Base-by-base conservation (phyloP, 30 jellyfish, hydroid and myxozoan species). In the Aurelia aurita region DNA sequence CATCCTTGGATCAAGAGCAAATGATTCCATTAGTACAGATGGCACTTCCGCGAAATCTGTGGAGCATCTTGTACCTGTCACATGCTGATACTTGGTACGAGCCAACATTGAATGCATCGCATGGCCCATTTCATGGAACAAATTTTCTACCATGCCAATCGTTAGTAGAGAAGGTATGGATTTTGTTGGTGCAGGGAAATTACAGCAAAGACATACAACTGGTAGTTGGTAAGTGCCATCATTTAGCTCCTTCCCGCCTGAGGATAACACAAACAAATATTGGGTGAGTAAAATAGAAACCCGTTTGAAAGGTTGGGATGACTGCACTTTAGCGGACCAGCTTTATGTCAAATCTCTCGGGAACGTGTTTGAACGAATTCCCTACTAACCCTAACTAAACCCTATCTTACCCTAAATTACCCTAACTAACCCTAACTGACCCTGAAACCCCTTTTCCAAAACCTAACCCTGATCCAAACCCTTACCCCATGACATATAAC, bases 41-140 rank as follows among this genome's bases (percentile, higher is more conserved):
- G 98, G 98, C 0, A 93, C 97, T 61, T 93, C 98, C 0, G 98
- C 98, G 47, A 93, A 87, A 53, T 93, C 98, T 9, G 98, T 93
- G 22, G 97, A 78, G 62, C 98, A 93, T 31, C 98, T 29, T 20
- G 98, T 93, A 23, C 98, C 98, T 13, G 97, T 87, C 51, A 93
- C 96, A 57, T 93, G 98, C 44, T 93, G 98, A 74, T 87, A 93
- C 45, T 87, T 77, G 13, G 98, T 79, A 27, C 98, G 89, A 9
- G 94, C 97, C 25, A 93, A 89, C 97, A 93, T 93, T 5, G 98
- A 93, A 47, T 93, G 98, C 97, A 93, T 87, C 19, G 97, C 97
- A 77, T 93, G 98, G 25, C 98, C 98, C 97, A 93, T 87, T 60
- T 93, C 98, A 67, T 93, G 98, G 62, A 93, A 87, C 39, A 93